Evolutionary conservation across 2,888 invertebrate species (phyloP), one percentile per base, ranked within the genome.

Genomic region (Acanthosepion esculentum): DNA sequence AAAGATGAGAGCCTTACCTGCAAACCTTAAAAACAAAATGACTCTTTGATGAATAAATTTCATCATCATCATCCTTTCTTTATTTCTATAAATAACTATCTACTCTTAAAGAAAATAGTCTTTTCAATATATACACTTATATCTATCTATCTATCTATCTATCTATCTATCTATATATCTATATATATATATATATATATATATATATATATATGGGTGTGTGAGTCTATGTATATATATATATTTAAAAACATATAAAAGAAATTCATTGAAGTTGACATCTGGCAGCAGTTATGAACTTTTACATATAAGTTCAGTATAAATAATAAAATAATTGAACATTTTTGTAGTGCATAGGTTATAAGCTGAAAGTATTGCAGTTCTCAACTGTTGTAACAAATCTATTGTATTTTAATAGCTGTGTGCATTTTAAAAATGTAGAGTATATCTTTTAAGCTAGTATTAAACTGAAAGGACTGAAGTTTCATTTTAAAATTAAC

Each of bases 241-340:
- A 78, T n/a, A 33, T 78, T 33, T 10, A 78, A 78, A 78, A 78
- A 78, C 78, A 78, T n/a, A 78, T n/a, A 78, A 93, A 48, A 93
- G 93, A 93, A 93, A 93, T 93, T 93, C n/a, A 53, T 48, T 48
- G 50, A 53, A 53, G 18, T 93, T 29, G 50, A 93, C 48, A 93
- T 93, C 93, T 93, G 93, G 93, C 93, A 93, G 93, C 93, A n/a
- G 93, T 93, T 93, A 50, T 78, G 78, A 78, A 78, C 78, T 78
- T n/a, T 78, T 78, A 78, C 78, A 78, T 15, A n/a, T 15, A n/a
- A 78, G n/a, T 78, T 78, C 10, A n/a, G 26, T 78, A 78, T 78
- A 33, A 78, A 78, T 78, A 7, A 12, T 78, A 33, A n/a, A 33
- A n/a, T 41, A 41, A 41, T 41, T n/a, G 78, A 78, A 78, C 18